Conservation (phyloP, 2,113 vertebrate species). For the Apteryx owenii region DNA sequence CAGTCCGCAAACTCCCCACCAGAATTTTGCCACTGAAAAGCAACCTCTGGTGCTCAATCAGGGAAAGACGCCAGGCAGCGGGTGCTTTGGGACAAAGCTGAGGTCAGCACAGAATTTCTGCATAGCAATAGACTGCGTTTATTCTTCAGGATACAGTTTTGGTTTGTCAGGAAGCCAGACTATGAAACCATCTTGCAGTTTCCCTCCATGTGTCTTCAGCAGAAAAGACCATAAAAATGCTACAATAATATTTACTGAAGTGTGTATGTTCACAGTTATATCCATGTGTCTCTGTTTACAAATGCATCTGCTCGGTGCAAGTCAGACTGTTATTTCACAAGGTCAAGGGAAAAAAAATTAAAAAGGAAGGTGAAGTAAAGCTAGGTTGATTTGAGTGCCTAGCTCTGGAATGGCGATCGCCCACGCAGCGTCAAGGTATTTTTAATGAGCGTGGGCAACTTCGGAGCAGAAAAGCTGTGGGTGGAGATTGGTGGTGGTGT, state of each 20-base stretch:
- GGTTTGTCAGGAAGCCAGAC: conserved; percentile 52
- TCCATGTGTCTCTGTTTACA: conserved; percentile 69
- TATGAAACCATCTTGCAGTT: conserved; percentile 45
- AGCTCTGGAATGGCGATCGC: background rate
- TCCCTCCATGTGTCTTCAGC: conserved; percentile 32
- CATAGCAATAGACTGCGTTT: background rate
- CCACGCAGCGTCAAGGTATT: background rate
- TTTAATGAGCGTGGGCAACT: background rate
- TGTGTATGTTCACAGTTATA: conserved; percentile 48
- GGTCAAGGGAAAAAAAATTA: background rate
- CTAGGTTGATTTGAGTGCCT: background rate
- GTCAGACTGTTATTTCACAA: conserved; percentile 8
- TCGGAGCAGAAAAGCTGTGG: background rate
- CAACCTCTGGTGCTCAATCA: background rate
- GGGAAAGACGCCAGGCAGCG: background rate
- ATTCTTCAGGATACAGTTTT: background rate
- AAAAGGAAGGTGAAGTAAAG: background rate
- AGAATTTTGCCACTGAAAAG: background rate
- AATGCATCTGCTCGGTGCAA: conserved; percentile 36
- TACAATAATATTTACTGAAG: conserved; percentile 72
- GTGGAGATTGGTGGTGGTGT: background rate
- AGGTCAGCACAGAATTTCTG: conserved; percentile 11
- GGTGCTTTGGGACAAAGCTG: conserved; percentile 22
- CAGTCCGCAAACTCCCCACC: background rate
- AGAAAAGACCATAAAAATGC: conserved; percentile 62